phyloP scores from a whole-genome alignment of 2,113 vertebrate species.

The Zosterops lateralis region DNA sequence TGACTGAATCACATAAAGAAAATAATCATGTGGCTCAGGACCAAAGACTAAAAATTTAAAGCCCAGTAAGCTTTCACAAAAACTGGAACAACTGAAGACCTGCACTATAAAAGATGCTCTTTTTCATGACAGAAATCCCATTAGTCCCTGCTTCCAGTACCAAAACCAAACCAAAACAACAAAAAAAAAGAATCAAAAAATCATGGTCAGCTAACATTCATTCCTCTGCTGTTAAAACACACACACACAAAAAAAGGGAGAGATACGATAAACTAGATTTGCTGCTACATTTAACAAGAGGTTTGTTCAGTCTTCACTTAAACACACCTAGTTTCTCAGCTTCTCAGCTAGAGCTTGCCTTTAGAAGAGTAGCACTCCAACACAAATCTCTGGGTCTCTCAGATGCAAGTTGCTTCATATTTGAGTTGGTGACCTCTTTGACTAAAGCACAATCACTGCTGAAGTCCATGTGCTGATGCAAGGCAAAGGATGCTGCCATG shows the following conservation, averaged over 20 bases:
- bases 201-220: neutral
- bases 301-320: neutral
- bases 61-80: neutral
- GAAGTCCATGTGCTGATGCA: neutral
- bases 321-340: neutral
- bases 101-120: neutral
- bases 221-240: neutral
- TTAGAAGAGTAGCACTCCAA: neutral
- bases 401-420: neutral
- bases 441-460: neutral
- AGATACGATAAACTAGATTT: fast-evolving
- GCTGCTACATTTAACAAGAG: neutral
- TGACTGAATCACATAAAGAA: neutral
- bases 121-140: neutral
- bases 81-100: neutral
- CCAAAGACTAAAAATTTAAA: neutral
- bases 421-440: neutral
- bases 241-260: neutral
- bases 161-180: neutral
- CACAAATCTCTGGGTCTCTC: neutral
- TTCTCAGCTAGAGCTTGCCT: neutral
- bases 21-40: neutral
- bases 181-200: neutral
- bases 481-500: neutral
- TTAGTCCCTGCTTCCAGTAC: neutral